Evolutionary conservation across 1,140 invertebrate species (phyloP).

Genomic region (Temnothorax nylanderi): DNA sequence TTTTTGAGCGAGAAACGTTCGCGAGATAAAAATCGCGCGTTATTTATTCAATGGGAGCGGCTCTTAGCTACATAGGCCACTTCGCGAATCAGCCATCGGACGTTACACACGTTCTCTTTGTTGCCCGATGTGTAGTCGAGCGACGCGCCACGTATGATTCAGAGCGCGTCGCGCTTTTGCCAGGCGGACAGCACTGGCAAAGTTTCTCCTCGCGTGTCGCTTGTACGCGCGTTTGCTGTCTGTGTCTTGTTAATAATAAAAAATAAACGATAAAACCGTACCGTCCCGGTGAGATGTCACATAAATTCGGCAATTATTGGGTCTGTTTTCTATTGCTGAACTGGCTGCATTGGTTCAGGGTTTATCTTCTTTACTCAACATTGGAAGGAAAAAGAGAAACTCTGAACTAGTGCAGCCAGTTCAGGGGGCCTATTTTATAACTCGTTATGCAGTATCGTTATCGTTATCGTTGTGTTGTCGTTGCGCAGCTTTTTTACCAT

Average conservation of each 20-base stretch:
- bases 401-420: no score
- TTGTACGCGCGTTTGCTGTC: neutral
- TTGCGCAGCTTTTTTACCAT: no score
- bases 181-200: no score
- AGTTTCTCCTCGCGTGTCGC: neutral
- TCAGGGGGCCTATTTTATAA: no score
- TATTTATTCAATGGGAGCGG: conserved; percentile 24
- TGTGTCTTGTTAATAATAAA: neutral
- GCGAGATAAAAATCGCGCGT: neutral
- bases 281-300: neutral
- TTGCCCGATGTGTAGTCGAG: conserved; percentile 20
- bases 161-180: conserved; percentile 4
- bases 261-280: neutral
- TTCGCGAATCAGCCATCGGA: conserved; percentile 4
- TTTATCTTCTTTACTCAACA: no score
- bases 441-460: no score
- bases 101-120: neutral
- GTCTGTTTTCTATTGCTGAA: no score
- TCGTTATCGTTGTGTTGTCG: no score
- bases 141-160: conserved; percentile 6
- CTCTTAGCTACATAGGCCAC: neutral
- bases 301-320: neutral
- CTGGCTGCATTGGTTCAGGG: no score
- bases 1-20: neutral
- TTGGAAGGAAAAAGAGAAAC: no score